phyloP scores from a whole-genome alignment of 1,140 invertebrate genomes.

The Acyrthosiphon pisum region DNA sequence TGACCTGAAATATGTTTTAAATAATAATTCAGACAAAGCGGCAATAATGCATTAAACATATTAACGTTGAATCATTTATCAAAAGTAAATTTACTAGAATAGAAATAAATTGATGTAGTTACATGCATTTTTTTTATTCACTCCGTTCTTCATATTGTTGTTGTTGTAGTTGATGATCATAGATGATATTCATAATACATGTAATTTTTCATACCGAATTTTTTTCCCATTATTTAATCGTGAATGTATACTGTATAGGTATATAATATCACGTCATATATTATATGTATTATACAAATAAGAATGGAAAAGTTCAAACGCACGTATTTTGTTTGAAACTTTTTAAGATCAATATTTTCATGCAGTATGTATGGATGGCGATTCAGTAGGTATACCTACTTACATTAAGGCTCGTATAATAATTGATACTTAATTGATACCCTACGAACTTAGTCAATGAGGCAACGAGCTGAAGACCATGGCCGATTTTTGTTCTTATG shows the following conservation, averaged over 20 bases:
- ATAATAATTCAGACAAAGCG: neutral
- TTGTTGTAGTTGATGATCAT: neutral
- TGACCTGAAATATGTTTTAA: conserved; percentile 11
- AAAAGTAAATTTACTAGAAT: neutral
- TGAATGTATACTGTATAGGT: neutral
- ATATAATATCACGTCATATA: neutral
- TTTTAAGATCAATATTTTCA: neutral
- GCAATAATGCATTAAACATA: neutral
- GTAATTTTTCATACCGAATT: neutral
- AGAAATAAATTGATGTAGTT: neutral
- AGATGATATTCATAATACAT: neutral
- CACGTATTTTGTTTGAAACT: neutral
- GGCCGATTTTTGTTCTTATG: neutral
- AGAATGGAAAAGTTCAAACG: neutral
- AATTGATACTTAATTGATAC: neutral
- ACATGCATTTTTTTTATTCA: conserved; percentile 6
- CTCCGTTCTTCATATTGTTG: neutral
- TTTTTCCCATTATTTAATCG: neutral
- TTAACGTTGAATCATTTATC: neutral
- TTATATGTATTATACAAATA: neutral
- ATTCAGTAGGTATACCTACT: neutral
- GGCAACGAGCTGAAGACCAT: neutral
- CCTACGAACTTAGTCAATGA: neutral
- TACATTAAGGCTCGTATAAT: neutral
- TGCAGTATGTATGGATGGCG: neutral